phyloP scores from a whole-genome alignment of 2,113 vertebrate genomes.

The Upupa epops region DNA sequence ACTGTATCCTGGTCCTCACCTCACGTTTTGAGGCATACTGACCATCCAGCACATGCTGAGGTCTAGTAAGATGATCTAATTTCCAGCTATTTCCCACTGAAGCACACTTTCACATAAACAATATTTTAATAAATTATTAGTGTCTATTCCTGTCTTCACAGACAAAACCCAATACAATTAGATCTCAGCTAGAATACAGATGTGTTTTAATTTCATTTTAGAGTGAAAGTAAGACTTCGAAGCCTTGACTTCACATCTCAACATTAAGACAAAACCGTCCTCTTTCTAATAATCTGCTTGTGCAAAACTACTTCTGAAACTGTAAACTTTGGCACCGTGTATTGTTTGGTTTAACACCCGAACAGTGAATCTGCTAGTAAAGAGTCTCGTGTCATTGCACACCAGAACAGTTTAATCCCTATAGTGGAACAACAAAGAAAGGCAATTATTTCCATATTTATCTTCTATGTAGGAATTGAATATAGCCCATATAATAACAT shows the following conservation, averaged over 20 bases:
- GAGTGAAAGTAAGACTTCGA: neutral
- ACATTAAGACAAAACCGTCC: neutral
- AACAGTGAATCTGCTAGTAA: neutral
- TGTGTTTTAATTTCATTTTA: neutral
- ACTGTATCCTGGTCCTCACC: neutral
- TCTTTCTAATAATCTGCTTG: neutral
- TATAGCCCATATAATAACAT: neutral
- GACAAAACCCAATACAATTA: neutral
- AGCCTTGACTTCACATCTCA: neutral
- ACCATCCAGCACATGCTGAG: neutral
- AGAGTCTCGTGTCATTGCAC: neutral
- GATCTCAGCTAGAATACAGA: neutral
- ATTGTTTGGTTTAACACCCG: neutral
- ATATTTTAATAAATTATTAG: neutral
- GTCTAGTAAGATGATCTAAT: neutral
- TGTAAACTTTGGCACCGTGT: neutral
- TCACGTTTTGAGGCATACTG: neutral
- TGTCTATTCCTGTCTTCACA: neutral
- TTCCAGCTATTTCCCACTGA: neutral
- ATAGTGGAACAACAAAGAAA: neutral
- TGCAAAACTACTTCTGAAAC: neutral
- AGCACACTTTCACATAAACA: neutral
- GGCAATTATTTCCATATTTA: neutral
- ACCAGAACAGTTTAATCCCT: neutral
- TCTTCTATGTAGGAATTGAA: neutral